Base-by-base conservation (phyloP, 2,797 vertebrate genomes). In the Phrynocephalus guinanensis region DNA sequence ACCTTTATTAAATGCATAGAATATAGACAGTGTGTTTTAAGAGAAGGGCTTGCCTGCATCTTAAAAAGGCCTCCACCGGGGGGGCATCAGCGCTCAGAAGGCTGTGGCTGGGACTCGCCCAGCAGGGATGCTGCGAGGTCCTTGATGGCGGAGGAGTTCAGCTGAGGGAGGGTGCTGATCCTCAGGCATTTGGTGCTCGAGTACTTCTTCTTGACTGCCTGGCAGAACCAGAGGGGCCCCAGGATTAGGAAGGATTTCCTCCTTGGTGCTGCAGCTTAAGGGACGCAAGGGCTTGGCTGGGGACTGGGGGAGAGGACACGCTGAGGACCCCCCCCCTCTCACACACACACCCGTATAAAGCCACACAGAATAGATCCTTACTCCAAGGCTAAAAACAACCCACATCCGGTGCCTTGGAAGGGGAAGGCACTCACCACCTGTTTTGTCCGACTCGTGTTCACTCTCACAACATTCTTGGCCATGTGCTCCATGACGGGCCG, bases 201-300 rank as follows among this genome's bases (percentile, higher is more conserved):
- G 56, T 98, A 99, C 86, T 99, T 99, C 88, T 96, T 98, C 96
- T 94, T 98, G 83, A 99, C 88, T 3, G 98, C 97, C 99, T 99
- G 95, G 67, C 20, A 84, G 28, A 70, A 30, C 18, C 3, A 1
- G 18, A 63, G 60, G 13, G 18, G 60, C 60, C 60, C 38, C 63
- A 70, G 56, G 2, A 16, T 50, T 30, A 50, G 52, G 33, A 33
- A 33, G 52, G 28, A 5, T 78, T 28, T 56, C 9, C 8, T 13
- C 8, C 76, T 68, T 48, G 33, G 38, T 38, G 1, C n/a, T 7
- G 11, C 24, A 33, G 24, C 18, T 6, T 13, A 52, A 38, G 9
- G 6, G 20, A 44, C 7, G 68, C 16, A 44, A 13, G 52, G 52
- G 52, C 52, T 56, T 56, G 52, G 30, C 30, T 33, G 33, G 33